Evolutionary conservation across 2,888 invertebrate species (phyloP).

Genomic region (Apotomis capreana): DNA sequence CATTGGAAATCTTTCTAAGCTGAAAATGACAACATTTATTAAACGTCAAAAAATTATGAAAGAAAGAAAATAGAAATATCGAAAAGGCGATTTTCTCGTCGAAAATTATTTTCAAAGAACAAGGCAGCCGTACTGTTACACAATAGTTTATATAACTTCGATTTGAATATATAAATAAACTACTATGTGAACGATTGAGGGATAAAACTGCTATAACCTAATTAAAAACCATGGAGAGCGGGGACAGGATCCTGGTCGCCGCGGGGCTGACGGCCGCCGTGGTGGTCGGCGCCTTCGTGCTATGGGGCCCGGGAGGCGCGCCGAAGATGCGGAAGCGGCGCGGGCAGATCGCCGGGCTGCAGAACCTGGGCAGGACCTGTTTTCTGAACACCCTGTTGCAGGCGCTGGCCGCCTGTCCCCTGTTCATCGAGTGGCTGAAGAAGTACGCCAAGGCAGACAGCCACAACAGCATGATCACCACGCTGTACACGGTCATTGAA

Average conservation of each 20-base stretch:
- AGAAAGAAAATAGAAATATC: slow-evolving; percentile 42
- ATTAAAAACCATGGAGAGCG: slow-evolving; percentile 85
- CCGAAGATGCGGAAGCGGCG: slow-evolving; percentile 84
- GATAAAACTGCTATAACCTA: slow-evolving; percentile 6
- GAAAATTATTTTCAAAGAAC: slow-evolving; percentile 27
- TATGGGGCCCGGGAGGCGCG: slow-evolving; percentile 90
- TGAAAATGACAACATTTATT: slow-evolving; percentile 48
- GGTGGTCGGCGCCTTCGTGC: slow-evolving; percentile 91
- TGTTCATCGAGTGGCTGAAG: slow-evolving; percentile 92
- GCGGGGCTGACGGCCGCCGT: slow-evolving; percentile 91
- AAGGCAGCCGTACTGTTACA: slow-evolving; percentile 17
- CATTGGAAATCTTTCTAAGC: slow-evolving; percentile 37
- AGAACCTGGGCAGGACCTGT: slow-evolving; percentile 96
- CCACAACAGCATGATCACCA: slow-evolving; percentile 88
- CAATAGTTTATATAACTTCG: slow-evolving; percentile 24
- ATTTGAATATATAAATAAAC: slow-evolving; percentile 13
- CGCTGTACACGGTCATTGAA: slow-evolving; percentile 89
- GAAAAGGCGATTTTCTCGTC: slow-evolving; percentile 24
- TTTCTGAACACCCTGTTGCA: slow-evolving; percentile 96
- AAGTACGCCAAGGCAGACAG: slow-evolving; percentile 84
- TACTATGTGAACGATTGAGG: slow-evolving; percentile 21
- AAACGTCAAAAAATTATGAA: slow-evolving; percentile 44
- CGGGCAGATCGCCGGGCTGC: slow-evolving; percentile 92
- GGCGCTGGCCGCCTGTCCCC: slow-evolving; percentile 93
- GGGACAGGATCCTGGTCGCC: slow-evolving; percentile 90